Base-by-base conservation (phyloP, 2,797 vertebrate species). In the Myripristis jacobus region DNA sequence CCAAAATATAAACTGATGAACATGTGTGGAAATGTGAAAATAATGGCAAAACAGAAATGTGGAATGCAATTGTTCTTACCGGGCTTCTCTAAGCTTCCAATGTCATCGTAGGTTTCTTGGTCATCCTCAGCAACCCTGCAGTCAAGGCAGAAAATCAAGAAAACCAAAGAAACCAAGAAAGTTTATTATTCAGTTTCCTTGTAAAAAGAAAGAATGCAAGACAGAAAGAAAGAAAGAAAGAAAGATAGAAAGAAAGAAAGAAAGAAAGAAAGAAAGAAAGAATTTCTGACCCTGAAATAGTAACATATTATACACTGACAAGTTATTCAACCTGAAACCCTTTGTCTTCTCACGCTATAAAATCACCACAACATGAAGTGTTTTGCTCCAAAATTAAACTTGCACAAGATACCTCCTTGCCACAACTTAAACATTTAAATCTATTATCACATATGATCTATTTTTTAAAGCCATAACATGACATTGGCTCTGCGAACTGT, bases 41-140 rank as follows among this genome's bases (percentile, higher is more conserved):
- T 3, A 31, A 31, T 31, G 29, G 29, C 29, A 31, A 31, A 31
- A 31, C 29, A 31, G 4, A 31, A 8, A 31, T n/a, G n/a, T n/a
- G 18, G 3, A 16, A 21, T 19, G 18, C 7, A 0, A 6, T 2
- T n/a, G 1, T 27, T 19, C 46, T 73, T 82, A 92, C 91, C 89
- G 24, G 69, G 88, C 5, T 72, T 88, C 15, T 89, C 84, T 50
- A 84, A 73, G 74, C 70, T 86, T 47, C 29, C 87, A 11, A 91
- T 79, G 55, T 93, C 92, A 19, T 93, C 92, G 4, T 93, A 92
- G 0, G 75, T 65, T 5, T 88, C 87, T 64, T 88, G 71, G 21
- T 61, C 13, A 1, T 87, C 78, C 0, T 84, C 84, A 24, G 72
- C 16, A 51, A 87, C 78, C 15, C 90, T 92, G 84, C 24, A 79